Base-by-base conservation (phyloP, 2,113 vertebrate species). In the Rhadina sibilatrix region DNA sequence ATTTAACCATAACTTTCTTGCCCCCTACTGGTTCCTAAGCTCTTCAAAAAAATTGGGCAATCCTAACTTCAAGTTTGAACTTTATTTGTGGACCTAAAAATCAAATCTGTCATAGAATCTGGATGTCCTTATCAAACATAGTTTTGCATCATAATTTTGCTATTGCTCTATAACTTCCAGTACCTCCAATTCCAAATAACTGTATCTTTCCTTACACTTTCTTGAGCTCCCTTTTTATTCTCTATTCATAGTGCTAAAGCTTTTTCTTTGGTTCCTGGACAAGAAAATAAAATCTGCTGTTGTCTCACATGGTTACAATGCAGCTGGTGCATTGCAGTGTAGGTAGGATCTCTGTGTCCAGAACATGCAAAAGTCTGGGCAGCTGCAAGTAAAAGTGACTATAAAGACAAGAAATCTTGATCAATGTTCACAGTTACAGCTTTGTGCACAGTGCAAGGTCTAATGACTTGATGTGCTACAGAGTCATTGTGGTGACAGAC, bases 121-220 rank as follows among this genome's bases (percentile, higher is more conserved):
- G 16, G 5, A 9, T 79, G 3, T 27, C 38, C 4, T 69, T 37
- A 4, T 65, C 20, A 28, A 61, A 22, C 12, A 27, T 7, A 70
- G 16, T 63, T 91, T 75, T 78, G 5, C 5, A 40, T 49, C 9
- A 57, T 21, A 54, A 71, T 56, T 83, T 71, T 75, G 2, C n/a
- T 33, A 17, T 40, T 1, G 1, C 3, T 5, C 5, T 23, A 10
- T 28, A 63, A 61, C 7, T 0, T 61, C 8, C 14, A 9, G 4
- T 47, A 57, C 7, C 21, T 91, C 13, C 42, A 82, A 87, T 50
- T 54, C 10, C 15, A 75, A 68, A 60, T 12, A 40, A 4, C 1
- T 57, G 0, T 44, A 14, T 40, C 12, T 66, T 87, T 44, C 6
- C 4, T 65, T 40, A 30, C 2, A 20, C 2, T 20, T 4, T 49